Evolutionary conservation across 2,888 invertebrate species (phyloP), one percentile per base, ranked within the genome.

Genomic region (Perizoma affinitatum): DNA sequence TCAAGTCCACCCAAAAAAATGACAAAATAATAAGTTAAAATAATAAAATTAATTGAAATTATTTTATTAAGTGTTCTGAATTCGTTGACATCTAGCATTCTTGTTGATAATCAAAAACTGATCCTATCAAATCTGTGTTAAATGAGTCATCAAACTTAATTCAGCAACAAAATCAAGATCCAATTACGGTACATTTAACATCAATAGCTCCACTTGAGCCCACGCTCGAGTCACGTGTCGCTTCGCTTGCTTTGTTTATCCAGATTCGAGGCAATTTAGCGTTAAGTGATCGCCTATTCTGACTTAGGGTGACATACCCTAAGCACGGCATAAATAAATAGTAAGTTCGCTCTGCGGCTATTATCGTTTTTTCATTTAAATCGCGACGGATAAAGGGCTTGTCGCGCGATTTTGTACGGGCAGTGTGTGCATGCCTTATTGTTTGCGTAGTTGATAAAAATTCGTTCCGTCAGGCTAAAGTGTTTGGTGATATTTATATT

Each of bases 171-270:
- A 86, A 87, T 88, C 83, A 86, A 87, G 84, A 87, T 86, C 80
- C 83, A 84, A 88, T 86, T 84, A 87, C 88, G 84, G 86, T 86
- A 87, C 90, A 90, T 90, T 91, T 84, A 82, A 72, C 82, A 78
- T 77, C 75, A 87, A 88, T 84, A 68, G 80, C 68, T 67, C 74
- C 78, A 78, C 80, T 82, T 76, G 76, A 79, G 78, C 79, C 73
- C 69, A 67, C 68, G 71, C 61, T 69, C 61, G 60, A 64, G 84
- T 73, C 90, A 79, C 89, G 89, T 88, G 90, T 70, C 88, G 67
- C 41, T 68, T 75, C 70, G 72, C 76, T 60, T 63, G 67, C 75
- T 84, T 88, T 90, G 90, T 89, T 89, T 90, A 87, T 85, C 76
- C 80, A 82, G 80, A 80, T 84, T 84, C 85, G 79, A 74, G 77